Evolutionary conservation across 2,113 vertebrate species (phyloP), one percentile per base, ranked within the genome.

Genomic region (Emydocephalus ijimae): DNA sequence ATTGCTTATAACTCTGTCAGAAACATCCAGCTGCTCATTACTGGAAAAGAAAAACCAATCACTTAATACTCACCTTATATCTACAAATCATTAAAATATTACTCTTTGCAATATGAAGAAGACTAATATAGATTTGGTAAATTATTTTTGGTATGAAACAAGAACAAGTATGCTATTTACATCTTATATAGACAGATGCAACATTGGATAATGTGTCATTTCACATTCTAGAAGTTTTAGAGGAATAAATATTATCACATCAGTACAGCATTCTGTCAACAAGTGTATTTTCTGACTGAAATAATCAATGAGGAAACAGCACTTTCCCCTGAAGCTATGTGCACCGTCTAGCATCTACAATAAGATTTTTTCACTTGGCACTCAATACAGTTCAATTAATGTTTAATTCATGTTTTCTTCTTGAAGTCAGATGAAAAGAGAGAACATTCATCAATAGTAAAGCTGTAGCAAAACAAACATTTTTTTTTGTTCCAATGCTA

Each of bases 341-440:
- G 90, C 93, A 95, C 92, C 95, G 91, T 87, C 94, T 92, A 95
- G 89, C 23, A 0, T 96, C 95, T 96, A 95, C 95, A 97, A 93
- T 96, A 93, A 88, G 94, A 95, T 95, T 95, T 95, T 95, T 95
- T 89, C 92, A n/a, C 81, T 93, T 94, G 93, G 95, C 96, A 96
- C 95, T 96, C 96, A 95, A 94, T 94, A 95, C 92, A 89, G 92
- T 95, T 94, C 95, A 96, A 96, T 97, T 97, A 97, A 97, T 97
- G 96, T 96, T 96, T 97, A 96, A 97, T 97, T 96, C 96, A 97
- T 95, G 93, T 91, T 94, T 97, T 95, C 95, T 95, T 97, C 91
- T 86, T 93, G 92, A 96, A 97, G 95, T 89, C 93, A 96, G 96
- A 96, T 96, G 93, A 97, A 95, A 96, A 95, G 94, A 94, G 94